Base-by-base conservation (phyloP, 23 tunicate species). In the Trididemnum clinides region DNA sequence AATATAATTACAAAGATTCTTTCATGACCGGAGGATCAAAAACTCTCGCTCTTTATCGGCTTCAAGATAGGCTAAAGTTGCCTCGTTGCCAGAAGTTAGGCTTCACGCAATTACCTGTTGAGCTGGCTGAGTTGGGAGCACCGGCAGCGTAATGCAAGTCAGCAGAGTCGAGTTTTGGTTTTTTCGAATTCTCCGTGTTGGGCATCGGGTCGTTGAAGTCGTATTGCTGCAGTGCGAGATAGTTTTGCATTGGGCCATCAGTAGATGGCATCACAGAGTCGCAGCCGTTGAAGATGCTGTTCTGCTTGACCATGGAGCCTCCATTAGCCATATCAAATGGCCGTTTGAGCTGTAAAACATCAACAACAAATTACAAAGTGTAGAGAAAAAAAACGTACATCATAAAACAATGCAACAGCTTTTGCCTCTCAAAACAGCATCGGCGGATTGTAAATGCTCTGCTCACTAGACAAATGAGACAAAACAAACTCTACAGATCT, bases 261-360 rank as follows among this genome's bases (percentile, higher is more conserved):
- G 54, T 64, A 5, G 74, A 51, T 35, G 74, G 57, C 74, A 63
- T 33, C 19, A 31, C 54, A 12, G 74, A 22, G 21, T 87, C 91
- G 39, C 80, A 71, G 27, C 81, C 81, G 50, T 70, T 87, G 2
- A 87, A 29, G 34, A 87, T 34, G 54, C 34, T 85, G 82, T 50
- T 72, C 10, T 33, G 82, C 10, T 50, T 74, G 18, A 74, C 65
- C 74, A 86, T 12, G 7, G 54, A 10, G 20, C 77, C 83, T 32
- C 25, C 33, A 35, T 81, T 78, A 19, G 36, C 80, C 36, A 25
- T 37, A 10, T 87, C 91, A 34, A 69, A 83, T 25, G 70, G 64
- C 51, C 91, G 51, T 49, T 87, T 87, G 57, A 87, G 51, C 91
- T 80, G 72, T 27, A 59, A 50, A 71, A 32, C 74, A 74, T 44